Evolutionary conservation across 2,888 invertebrate species (phyloP), one percentile per base, ranked within the genome.

Genomic region (Isotomurus palustris): DNA sequence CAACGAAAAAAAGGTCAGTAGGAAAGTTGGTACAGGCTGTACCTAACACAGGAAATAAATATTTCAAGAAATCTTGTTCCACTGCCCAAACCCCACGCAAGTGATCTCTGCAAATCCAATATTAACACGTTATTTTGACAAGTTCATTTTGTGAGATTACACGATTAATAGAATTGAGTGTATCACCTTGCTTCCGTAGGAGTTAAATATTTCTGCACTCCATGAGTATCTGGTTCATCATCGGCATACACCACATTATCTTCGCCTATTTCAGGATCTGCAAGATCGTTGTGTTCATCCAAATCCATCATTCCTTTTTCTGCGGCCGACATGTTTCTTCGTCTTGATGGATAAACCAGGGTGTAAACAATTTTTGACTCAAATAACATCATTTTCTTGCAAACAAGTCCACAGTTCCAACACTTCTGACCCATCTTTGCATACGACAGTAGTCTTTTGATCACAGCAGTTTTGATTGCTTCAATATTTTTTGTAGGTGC

Each of bases 1-100:
- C 85, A 74, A 91, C 82, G 73, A 94, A 99, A 74, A 97, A 88
- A 53, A 87, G 74, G 76, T 97, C 91, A 1, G 88, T 86, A 0
- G 90, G 84, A 68, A 82, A 76, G 56, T 80, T 77, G 0, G 73
- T 68, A 1, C 77, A 75, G 4, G 81, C 72, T 58, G 76, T 72
- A 60, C 76, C 78, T 0, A 92, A 75, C 44, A 87, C 78, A 0
- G 91, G 88, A 54, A 86, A 81, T n/a, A 91, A 76, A n/a, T 83
- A 74, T 59, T 76, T 76, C 2, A 96, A 73, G 5, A 90, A 77
- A 0, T 84, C 81, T 38, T 80, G 78, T 72, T 94, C 89, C 67
- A 84, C 83, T 53, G 78, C 73, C 80, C 87, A 91, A 27, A 93
- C 78, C 44, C 81, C 75, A 25, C 85, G 80, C 66, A 94, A 78